These are phyloP conservation scores for Eidolon dupreanum DNA, from an alignment of 2,797 vertebrate genomes.

Conservation along the genomic window DNA sequence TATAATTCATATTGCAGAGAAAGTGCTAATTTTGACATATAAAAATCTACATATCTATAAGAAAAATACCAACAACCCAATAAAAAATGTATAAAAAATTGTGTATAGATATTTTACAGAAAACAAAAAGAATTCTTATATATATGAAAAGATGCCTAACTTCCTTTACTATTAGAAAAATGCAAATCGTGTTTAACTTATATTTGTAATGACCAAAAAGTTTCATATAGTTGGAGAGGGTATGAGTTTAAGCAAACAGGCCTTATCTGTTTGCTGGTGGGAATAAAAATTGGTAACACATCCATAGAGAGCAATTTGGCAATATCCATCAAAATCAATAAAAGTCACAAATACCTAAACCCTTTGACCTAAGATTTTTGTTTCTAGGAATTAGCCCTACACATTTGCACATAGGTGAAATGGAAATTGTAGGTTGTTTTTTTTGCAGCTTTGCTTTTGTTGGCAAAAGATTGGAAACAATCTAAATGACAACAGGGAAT, in stretches of 20 bases:
- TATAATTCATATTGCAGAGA: not conserved
- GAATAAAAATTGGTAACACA: not conserved
- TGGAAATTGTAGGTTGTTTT: not conserved
- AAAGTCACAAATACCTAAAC: not conserved
- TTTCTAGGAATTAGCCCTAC: not conserved
- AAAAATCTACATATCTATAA: not conserved
- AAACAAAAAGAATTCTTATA: not conserved
- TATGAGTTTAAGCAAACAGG: not conserved
- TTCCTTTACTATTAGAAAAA: not conserved
- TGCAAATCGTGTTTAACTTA: not conserved
- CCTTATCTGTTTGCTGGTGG: not conserved
- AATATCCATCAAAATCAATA: not conserved
- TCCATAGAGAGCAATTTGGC: not conserved
- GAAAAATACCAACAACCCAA: not conserved
- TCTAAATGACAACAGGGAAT: not conserved
- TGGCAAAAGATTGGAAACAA: not conserved
- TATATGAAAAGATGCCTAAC: not conserved
- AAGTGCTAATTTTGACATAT: not conserved
- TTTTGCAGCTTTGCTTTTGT: not conserved
- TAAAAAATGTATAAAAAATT: not conserved
- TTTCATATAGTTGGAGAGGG: not conserved
- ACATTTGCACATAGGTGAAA: not conserved
- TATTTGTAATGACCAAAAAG: not conserved
- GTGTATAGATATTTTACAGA: not conserved
- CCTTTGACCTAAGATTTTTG: slow-evolving; percentile 2